Percentiles rank a stretch among this genome's conserved stretches.
These are phyloP conservation scores for Xiphorhynchus elegans DNA, from an alignment of 2,113 vertebrate genomes.

Conservation along the genomic window DNA sequence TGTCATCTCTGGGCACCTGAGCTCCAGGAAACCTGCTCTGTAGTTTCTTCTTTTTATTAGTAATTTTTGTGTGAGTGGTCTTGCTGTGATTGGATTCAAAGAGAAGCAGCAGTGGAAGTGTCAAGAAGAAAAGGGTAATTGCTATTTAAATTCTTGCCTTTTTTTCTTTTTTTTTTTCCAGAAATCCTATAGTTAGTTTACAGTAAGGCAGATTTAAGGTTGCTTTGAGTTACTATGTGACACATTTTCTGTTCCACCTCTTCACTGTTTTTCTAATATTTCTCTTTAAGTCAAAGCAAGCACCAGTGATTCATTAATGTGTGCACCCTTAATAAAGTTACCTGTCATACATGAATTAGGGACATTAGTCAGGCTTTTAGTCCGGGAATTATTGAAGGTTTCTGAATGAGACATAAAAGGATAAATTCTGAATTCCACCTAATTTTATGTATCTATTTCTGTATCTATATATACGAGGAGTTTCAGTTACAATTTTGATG, in stretches of 20 bases:
- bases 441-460: neutral
- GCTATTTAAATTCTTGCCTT: neutral
- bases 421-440: neutral
- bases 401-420: neutral
- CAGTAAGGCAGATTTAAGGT: neutral
- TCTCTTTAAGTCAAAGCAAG: constrained; percentile 11
- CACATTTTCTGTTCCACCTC: neutral
- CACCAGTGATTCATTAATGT: constrained; percentile 28
- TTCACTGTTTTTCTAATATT: constrained; percentile 1
- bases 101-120: neutral
- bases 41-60: neutral
- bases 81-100: neutral
- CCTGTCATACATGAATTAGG: neutral
- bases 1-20: neutral
- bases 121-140: neutral
- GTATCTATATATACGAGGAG: neutral
- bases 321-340: constrained; percentile 7
- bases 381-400: neutral
- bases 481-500: neutral
- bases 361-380: constrained; percentile 42
- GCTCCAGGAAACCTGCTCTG: neutral
- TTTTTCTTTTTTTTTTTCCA: neutral
- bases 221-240: neutral
- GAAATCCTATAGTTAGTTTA: neutral
- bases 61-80: neutral